Percentiles rank a stretch among this genome's conserved stretches.
phyloP scores from a whole-genome alignment of 2,888 invertebrate genomes.

The Meloe dianella region DNA sequence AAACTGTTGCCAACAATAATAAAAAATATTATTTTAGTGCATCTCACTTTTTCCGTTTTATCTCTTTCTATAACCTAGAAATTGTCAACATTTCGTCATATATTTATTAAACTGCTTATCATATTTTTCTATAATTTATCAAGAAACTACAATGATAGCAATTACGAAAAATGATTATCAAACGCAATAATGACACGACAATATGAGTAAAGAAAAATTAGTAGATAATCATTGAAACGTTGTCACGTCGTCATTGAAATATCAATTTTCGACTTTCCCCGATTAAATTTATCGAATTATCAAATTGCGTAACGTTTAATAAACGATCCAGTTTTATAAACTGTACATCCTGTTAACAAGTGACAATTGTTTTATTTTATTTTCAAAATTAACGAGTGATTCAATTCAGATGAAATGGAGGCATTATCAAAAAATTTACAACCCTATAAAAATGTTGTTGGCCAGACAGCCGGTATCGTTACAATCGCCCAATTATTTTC shows the following conservation, averaged over 20 bases:
- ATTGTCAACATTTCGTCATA: too few relatives aligned
- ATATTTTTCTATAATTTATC: too few relatives aligned
- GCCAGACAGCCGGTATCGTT: conserved; percentile 71
- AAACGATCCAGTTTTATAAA: not conserved
- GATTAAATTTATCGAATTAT: not conserved
- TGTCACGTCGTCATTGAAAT: too few relatives aligned
- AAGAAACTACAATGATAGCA: too few relatives aligned
- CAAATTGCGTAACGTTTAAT: not conserved
- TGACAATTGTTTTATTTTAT: not conserved
- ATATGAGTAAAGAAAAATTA: not conserved
- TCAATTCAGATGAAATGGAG: conserved; percentile 58
- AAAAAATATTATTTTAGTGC: too few relatives aligned
- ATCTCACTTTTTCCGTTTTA: too few relatives aligned
- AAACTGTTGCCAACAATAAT: too few relatives aligned
- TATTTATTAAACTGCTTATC: too few relatives aligned
- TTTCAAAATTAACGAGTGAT: not conserved
- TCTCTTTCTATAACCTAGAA: too few relatives aligned
- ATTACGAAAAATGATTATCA: too few relatives aligned
- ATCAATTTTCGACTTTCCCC: not conserved
- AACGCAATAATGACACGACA: not conserved
- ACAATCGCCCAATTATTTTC: conserved; percentile 85
- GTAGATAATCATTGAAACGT: too few relatives aligned
- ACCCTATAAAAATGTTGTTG: conserved; percentile 73
- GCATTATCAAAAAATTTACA: conserved; percentile 62
- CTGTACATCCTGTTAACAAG: not conserved